These are phyloP conservation scores for Cygnus buccinator DNA, from an alignment of 2,113 vertebrate genomes.

Conservation along the genomic window DNA sequence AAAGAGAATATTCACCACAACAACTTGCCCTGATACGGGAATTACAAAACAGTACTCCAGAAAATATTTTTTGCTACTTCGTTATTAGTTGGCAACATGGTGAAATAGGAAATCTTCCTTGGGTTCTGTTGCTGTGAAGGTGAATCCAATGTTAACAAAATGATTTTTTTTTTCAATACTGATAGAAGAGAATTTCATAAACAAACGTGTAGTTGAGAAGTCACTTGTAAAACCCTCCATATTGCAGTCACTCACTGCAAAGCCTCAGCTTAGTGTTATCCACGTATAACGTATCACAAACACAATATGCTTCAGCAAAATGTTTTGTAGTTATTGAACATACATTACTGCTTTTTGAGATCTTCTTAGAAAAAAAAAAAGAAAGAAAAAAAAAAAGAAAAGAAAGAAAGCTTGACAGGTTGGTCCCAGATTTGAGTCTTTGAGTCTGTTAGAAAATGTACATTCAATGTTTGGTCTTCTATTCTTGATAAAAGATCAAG, in stretches of 20 bases:
- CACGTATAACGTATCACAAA: constrained; percentile 25
- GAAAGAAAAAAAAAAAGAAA: not conserved
- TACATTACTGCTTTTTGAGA: constrained; percentile 66
- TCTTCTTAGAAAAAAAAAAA: constrained; percentile 70
- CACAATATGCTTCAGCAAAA: constrained; percentile 48
- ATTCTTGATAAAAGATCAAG: constrained; percentile 82
- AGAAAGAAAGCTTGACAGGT: constrained; percentile 66
- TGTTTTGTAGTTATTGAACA: constrained; percentile 48
- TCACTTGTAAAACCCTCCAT: constrained; percentile 73
- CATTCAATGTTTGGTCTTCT: constrained; percentile 89
- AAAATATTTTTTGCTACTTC: constrained; percentile 88
- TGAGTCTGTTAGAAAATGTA: constrained; percentile 90
- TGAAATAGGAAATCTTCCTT: constrained; percentile 82
- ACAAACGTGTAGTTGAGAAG: constrained; percentile 64
- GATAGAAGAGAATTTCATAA: constrained; percentile 74
- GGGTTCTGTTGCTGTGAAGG: constrained; percentile 76
- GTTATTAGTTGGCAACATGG: constrained; percentile 85
- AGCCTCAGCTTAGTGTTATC: constrained; percentile 55
- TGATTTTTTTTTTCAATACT: constrained; percentile 47
- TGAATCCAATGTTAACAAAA: constrained; percentile 74
- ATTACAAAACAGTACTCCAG: constrained; percentile 87
- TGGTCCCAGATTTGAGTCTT: constrained; percentile 87
- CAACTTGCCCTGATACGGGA: constrained; percentile 78
- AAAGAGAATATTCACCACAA: constrained; percentile 80
- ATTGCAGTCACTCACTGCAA: constrained; percentile 64